Base-by-base conservation (phyloP, 2,797 vertebrate species). In the Delichon dasypus region DNA sequence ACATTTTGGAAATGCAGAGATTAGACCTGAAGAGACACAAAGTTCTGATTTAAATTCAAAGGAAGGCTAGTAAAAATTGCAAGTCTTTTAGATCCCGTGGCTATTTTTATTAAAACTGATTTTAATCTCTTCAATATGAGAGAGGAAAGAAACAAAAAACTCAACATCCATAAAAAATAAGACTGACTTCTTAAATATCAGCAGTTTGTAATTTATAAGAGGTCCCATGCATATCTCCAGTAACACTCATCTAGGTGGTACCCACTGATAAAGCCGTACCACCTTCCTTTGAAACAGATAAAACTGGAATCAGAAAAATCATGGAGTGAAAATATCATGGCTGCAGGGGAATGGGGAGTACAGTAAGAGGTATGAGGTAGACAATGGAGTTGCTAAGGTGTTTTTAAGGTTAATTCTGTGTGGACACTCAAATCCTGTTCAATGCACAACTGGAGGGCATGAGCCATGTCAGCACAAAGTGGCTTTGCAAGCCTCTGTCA, bases 371-470 rank as follows among this genome's bases (percentile, higher is more conserved):
- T 26, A 6, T 38, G 51, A 68, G 70, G 10, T 5, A 17, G 36
- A 76, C 54, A 55, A 9, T 30, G 20, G 36, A 71, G 26, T 60
- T 4, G 2, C 30, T 66, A 30, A 61, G 9, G 12, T 6, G 0
- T n/a, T 47, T 72, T 17, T 75, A 29, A 29, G 27, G 34, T 61
- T 80, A 57, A 36, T 75, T 86, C 42, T 57, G 8, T 29, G 5
- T 34, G 36, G 30, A 13, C 6, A 3, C 38, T 83, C 50, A 40
- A 50, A 58, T 48, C 13, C 27, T 65, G 21, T 64, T 75, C 44
- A 22, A 3, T 8, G 7, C 29, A 42, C 0, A 0, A 23, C 25
- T 36, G 17, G 68, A 68, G 45, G 26, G 6, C 5, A 1, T 44
- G 36, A 64, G 14, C 26, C 34, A 5, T 44, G 16, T 54, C 66